Evolutionary conservation across 2,113 vertebrate species (phyloP).

Genomic region (Aythya baeri): DNA sequence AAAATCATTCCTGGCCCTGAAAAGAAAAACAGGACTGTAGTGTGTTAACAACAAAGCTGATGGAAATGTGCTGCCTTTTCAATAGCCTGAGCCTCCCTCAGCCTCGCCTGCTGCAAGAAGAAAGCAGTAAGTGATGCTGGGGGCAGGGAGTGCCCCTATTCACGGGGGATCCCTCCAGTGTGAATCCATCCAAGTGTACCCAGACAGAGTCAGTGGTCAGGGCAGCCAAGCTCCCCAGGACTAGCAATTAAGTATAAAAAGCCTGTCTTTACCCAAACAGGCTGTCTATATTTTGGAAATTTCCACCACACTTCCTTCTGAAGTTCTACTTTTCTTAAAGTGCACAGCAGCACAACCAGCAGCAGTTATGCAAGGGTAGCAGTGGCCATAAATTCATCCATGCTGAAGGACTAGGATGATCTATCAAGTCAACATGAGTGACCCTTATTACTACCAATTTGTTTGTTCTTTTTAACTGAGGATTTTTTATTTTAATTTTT

Average conservation of each 20-base stretch:
- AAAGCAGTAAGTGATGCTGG: conserved; percentile 49
- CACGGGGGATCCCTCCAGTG: background rate
- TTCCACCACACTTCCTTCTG: conserved; percentile 73
- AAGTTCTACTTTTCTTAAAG: conserved; percentile 60
- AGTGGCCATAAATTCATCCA: background rate
- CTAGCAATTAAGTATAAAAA: conserved; percentile 73
- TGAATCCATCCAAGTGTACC: conserved; percentile 27
- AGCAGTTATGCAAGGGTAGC: background rate
- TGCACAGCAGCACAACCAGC: background rate
- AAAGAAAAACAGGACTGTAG: background rate
- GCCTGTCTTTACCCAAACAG: conserved; percentile 67
- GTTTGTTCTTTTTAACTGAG: background rate
- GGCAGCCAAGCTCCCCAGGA: conserved; percentile 47
- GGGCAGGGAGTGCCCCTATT: conserved; percentile 43
- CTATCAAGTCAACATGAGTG: background rate
- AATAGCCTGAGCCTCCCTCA: background rate
- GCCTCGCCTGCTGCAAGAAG: conserved; percentile 33
- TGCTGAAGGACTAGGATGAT: conserved; percentile 18
- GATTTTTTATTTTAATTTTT: background rate
- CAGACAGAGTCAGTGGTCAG: conserved; percentile 58
- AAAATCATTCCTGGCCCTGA: background rate
- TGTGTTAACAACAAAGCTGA: background rate
- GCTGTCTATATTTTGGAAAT: conserved; percentile 74
- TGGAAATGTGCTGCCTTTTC: conserved; percentile 40
- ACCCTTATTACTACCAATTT: conserved; percentile 3